Base-by-base conservation (phyloP, 2,888 invertebrate genomes). In the Caenorhabditis plicata region DNA sequence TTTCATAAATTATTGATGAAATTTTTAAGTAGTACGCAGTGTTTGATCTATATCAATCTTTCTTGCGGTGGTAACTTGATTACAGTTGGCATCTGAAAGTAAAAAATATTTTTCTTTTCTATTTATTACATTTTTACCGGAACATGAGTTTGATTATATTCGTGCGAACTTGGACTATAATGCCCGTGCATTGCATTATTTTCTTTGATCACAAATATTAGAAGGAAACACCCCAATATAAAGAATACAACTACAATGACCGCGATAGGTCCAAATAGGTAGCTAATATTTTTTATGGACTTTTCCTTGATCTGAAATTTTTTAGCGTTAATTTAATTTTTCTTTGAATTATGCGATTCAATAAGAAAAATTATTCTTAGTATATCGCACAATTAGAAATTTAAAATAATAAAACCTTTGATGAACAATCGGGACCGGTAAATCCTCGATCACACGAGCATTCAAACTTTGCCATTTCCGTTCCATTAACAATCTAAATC, bases 111-210 rank as follows among this genome's bases (percentile, higher is more conserved):
- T 22, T 13, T 3, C 5, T 23, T 8, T 25, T 15, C 17, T 49
- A 42, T 41, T 33, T 13, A 20, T 22, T 31, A 31, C 23, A 52
- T 36, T n/a, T n/a, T 33, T 17, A 64, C 64, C 46, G 63, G 60
- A 47, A 71, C 53, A 35, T 68, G 52, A 20, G 64, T 58, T 23
- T 73, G 73, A 26, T 33, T 49, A 22, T 64, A 62, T 31, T 74
- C 74, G 22, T 73, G 71, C 25, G 71, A 60, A 39, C 68, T 68
- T 11, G 74, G 74, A 27, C 70, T 70, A 45, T 74, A 74, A 54
- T 73, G 73, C 17, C 78, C 78, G 42, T 78, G 78, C 48, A 70
- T 67, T 9, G 78, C 76, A 2, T 76, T 61, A 41, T 76, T 76
- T 20, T 68, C 74, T 19, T 64, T 60, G 32, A 68, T 53, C 4